A percentile compares a stretch with the other conserved stretches of the same genome.
Evolutionary conservation across 1,140 invertebrate species (phyloP).

Genomic region (Laupala kohalensis): DNA sequence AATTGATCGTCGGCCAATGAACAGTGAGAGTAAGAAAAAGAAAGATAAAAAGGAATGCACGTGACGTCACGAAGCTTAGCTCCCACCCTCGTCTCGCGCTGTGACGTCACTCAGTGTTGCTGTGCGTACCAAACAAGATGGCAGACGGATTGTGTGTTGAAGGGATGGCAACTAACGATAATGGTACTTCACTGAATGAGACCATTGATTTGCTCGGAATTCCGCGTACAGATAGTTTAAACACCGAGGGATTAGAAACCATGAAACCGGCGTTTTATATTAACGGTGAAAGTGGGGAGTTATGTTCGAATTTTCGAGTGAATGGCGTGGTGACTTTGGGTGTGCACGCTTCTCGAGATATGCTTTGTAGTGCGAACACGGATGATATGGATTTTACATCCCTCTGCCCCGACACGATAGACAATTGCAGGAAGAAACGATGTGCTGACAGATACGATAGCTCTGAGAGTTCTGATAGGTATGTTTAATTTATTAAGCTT

Average conservation of each 20-base stretch:
- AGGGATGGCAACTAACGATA: conserved; percentile 8
- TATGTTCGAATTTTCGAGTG: conserved; percentile 12
- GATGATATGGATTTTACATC: conserved; percentile 4
- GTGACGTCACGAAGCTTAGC: conserved; percentile 10
- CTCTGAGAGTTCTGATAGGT: conserved; percentile 82
- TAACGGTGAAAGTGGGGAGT: conserved; percentile 13
- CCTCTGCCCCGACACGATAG: conserved; percentile 12
- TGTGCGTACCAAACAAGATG: conserved; percentile 16
- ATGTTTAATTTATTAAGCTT: conserved; percentile 24
- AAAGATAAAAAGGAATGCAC: neutral
- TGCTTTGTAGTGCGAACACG: conserved; percentile 9
- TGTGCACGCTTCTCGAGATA: conserved; percentile 13
- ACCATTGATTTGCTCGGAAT: conserved; percentile 12
- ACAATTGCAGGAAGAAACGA: conserved; percentile 57
- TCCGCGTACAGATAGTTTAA: conserved; percentile 12
- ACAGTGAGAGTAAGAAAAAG: conserved; percentile 6
- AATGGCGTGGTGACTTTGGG: conserved; percentile 13
- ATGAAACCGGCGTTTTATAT: conserved; percentile 14
- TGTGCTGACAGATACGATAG: conserved; percentile 77
- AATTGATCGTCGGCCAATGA: conserved; percentile 14
- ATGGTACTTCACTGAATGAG: conserved; percentile 11
- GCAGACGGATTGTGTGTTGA: conserved; percentile 14
- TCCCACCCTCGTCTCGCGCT: neutral
- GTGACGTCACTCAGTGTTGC: conserved; percentile 12
- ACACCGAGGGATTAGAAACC: conserved; percentile 4